These are phyloP conservation scores for Rhynchonycteris naso DNA, from an alignment of 2,797 vertebrate species.

Conservation along the genomic window DNA sequence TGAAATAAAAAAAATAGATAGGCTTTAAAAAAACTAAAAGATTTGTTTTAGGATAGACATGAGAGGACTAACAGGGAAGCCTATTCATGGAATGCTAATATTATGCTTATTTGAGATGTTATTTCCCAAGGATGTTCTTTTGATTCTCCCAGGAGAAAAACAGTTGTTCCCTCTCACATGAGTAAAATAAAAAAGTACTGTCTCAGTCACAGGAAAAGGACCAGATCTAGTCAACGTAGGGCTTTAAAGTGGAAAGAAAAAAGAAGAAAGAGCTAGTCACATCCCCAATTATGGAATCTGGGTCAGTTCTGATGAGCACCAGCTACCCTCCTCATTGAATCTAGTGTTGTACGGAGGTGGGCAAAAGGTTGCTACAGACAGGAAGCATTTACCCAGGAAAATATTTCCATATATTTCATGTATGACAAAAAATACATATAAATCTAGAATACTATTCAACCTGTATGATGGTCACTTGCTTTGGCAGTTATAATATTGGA, in stretches of 20 bases:
- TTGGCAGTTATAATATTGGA: background rate
- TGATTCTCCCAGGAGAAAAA: constrained; percentile 4
- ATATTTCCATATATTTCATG: background rate
- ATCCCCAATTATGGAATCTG: background rate
- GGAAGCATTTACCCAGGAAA: background rate
- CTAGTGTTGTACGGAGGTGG: background rate
- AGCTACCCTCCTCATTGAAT: background rate
- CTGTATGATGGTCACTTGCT: background rate
- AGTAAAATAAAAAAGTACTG: background rate
- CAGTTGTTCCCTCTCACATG: background rate
- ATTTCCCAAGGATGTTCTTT: background rate
- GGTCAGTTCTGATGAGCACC: background rate
- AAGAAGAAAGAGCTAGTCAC: background rate
- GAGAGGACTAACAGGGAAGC: background rate
- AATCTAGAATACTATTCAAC: background rate
- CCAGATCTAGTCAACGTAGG: background rate
- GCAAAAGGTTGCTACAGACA: background rate
- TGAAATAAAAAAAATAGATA: background rate
- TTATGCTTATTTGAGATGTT: background rate
- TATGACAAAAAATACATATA: background rate
- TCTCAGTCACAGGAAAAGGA: constrained; percentile 2
- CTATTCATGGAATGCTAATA: background rate
- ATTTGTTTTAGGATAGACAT: background rate
- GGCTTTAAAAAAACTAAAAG: background rate
- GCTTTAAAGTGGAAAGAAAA: background rate